Conservation (phyloP, 2,797 vertebrate genomes). For the Coccyzus lansbergi region DNA sequence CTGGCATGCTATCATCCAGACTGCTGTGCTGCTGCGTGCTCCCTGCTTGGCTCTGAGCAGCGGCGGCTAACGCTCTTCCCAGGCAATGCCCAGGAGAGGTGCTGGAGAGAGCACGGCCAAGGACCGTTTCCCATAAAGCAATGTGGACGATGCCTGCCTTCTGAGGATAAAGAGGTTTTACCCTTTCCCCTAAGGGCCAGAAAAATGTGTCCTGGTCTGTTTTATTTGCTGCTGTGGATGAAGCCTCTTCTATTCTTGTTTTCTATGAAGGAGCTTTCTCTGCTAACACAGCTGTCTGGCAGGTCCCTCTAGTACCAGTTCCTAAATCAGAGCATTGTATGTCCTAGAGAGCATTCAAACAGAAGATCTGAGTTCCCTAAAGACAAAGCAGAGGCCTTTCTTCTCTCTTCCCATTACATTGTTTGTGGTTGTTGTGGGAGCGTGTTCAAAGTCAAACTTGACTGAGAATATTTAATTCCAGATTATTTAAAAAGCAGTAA, state of each 20-base stretch:
- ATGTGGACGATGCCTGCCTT: not conserved
- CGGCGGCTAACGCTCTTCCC: not conserved
- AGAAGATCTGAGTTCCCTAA: not conserved
- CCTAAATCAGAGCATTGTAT: fast-evolving
- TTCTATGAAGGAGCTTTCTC: not conserved
- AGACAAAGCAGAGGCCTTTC: not conserved
- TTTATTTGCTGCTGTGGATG: not conserved
- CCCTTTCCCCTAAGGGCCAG: not conserved
- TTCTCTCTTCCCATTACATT: not conserved
- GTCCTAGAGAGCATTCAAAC: not conserved
- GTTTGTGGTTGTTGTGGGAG: not conserved
- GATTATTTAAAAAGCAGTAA: not conserved
- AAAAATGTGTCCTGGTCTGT: not conserved
- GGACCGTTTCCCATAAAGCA: not conserved
- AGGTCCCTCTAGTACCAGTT: not conserved
- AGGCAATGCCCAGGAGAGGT: not conserved
- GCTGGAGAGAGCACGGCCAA: not conserved
- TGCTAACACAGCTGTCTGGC: not conserved
- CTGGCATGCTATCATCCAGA: not conserved
- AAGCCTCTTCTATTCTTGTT: not conserved
- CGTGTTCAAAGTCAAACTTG: not conserved
- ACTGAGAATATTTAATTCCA: not conserved
- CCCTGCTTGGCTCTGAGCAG: not conserved
- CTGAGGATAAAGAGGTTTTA: not conserved
- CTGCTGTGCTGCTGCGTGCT: not conserved